phyloP scores from a whole-genome alignment of 1,140 invertebrate species.

The Eueides isabella region DNA sequence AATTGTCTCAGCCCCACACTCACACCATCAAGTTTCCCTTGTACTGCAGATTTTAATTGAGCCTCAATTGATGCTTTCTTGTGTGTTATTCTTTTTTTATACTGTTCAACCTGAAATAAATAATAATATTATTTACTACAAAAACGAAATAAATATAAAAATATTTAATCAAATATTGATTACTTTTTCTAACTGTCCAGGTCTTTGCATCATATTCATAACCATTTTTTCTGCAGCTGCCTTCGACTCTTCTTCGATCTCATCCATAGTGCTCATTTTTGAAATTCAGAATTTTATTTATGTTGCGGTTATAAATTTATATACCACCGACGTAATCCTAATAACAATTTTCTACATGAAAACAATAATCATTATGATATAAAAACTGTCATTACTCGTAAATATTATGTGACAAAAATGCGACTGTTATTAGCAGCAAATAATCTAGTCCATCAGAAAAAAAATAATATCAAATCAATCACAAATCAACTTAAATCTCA shows the following conservation, averaged over 20 bases:
- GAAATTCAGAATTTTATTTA: neutral
- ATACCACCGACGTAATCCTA: neutral
- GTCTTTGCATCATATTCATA: conserved; percentile 95
- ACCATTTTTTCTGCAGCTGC: conserved; percentile 94
- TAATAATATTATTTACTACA: neutral
- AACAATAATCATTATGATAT: too few relatives aligned
- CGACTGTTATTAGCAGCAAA: too few relatives aligned
- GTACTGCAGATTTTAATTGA: conserved; percentile 98
- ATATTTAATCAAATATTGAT: neutral
- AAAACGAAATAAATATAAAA: neutral
- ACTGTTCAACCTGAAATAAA: conserved; percentile 88
- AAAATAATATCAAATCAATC: too few relatives aligned
- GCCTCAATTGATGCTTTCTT: conserved; percentile 98
- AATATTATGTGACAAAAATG: too few relatives aligned
- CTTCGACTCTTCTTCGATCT: conserved; percentile 93
- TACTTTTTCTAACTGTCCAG: conserved; percentile 97
- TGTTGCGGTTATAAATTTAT: neutral
- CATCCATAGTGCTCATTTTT: conserved; percentile 85
- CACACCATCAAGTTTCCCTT: conserved; percentile 98
- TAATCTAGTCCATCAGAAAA: too few relatives aligned
- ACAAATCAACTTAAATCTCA: too few relatives aligned
- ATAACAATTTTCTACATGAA: too few relatives aligned
- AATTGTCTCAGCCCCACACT: conserved; percentile 96
- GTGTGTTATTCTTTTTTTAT: conserved; percentile 89
- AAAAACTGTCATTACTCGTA: too few relatives aligned